These are phyloP conservation scores for Brienomyrus brachyistius DNA, from an alignment of 2,113 vertebrate species.

Conservation along the genomic window DNA sequence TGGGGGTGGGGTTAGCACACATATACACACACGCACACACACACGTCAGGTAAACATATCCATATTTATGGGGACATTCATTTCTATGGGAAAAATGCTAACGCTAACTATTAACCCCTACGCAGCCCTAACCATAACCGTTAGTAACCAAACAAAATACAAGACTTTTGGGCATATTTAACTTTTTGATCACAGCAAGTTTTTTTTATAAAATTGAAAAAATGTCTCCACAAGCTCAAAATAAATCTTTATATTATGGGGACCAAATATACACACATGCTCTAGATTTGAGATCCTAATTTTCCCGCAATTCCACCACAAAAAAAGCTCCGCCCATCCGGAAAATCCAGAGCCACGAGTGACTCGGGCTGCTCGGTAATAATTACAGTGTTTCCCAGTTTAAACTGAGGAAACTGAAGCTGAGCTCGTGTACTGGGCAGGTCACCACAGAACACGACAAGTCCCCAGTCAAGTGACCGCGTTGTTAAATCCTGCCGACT, in stretches of 20 bases:
- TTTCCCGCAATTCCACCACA: neutral
- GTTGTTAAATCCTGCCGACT: slow-evolving; percentile 41
- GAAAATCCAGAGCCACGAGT: neutral
- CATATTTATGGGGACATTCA: neutral
- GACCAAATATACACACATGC: neutral
- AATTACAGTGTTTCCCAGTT: slow-evolving; percentile 28
- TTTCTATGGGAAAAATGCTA: neutral
- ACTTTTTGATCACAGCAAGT: neutral
- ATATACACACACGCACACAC: neutral
- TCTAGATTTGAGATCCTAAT: neutral
- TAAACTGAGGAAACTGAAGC: slow-evolving; percentile 3
- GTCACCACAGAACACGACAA: slow-evolving; percentile 49
- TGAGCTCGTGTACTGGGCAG: slow-evolving; percentile 42
- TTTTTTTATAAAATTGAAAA: neutral
- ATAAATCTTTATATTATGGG: neutral
- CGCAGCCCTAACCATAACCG: too few relatives aligned
- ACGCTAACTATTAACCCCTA: neutral
- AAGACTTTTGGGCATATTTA: neutral
- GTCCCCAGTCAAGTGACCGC: slow-evolving; percentile 38
- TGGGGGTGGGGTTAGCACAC: neutral
- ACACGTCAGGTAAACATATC: neutral
- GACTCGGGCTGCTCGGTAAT: neutral
- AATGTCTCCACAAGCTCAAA: neutral
- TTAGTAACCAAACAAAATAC: too few relatives aligned
- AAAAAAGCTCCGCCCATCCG: too few relatives aligned